Evolutionary conservation across 2,113 vertebrate species (phyloP), one percentile per base, ranked within the genome.

Genomic region (Chamaetylas fuelleborni): DNA sequence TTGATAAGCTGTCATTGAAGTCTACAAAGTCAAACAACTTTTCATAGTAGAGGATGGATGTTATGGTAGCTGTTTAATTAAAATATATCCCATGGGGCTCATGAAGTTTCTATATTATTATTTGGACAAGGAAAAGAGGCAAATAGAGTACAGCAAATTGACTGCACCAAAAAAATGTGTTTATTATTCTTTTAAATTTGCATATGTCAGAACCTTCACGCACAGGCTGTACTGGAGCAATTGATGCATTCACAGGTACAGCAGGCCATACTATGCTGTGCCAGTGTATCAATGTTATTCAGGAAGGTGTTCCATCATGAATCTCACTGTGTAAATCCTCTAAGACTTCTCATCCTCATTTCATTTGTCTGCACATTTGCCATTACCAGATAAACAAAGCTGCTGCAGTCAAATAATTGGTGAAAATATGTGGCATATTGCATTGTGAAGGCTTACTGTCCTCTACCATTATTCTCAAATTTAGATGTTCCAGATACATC

Each of bases 1-100:
- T 65, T 38, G 34, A 64, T 45, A 94, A 89, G 45, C 9, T 64
- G 9, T 50, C 62, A 34, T 80, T 90, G 86, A 94, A 73, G 36
- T 25, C 34, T 50, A 53, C 4, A 28, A 93, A 69, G 19, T 19
- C 6, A 69, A 69, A 57, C 4, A 71, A 5, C 3, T 66, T 67
- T 91, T 54, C n/a, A 40, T 31, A 34, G n/a, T 14, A 88, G 26
- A 88, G 40, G 11, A 81, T 81, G 17, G 2, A 8, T 56, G 26
- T 66, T 84, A 48, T 57, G 73, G 31, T n/a, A 71, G 4, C 18
- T 25, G 40, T 91, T 86, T 74, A 77, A 90, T 83, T 64, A 43
- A 86, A 94, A 69, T 78, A 60, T 57, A 61, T n/a, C 18, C 29
- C 48, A 77, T 8, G 5, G 88, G 28, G 20, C 8, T 79, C 28